Evolutionary conservation across 2,113 vertebrate species (phyloP).

Genomic region (Rhinopomastus cyanomelas): DNA sequence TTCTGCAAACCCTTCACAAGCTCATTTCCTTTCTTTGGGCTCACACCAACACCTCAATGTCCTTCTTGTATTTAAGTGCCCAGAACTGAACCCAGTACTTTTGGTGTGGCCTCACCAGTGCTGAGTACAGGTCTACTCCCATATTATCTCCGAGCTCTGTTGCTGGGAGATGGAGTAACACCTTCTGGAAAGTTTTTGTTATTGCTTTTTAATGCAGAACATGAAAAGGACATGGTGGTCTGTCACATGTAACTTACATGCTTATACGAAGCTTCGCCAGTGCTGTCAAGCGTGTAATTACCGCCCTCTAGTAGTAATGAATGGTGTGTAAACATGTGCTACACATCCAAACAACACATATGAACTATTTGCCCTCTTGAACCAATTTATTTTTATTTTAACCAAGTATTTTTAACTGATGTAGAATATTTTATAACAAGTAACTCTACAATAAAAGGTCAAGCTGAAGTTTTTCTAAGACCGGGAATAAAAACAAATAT

Average conservation of each 20-base stretch:
- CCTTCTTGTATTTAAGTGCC: too few species aligned
- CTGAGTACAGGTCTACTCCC: too few species aligned
- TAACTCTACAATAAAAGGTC: constrained; percentile 38
- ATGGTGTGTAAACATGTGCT: constrained; percentile 8
- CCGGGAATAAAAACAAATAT: constrained; percentile 11
- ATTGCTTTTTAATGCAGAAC: neutral
- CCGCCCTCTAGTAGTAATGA: neutral
- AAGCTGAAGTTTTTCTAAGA: constrained; percentile 33
- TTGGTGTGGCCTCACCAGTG: too few species aligned
- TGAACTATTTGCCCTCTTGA: neutral
- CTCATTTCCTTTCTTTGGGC: too few species aligned
- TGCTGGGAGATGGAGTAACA: neutral
- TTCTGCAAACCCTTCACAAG: too few species aligned
- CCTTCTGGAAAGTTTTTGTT: neutral
- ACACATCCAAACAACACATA: constrained; percentile 21
- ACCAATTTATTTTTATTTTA: neutral
- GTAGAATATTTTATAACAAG: neutral
- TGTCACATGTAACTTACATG: neutral
- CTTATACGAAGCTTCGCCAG: neutral
- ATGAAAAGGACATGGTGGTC: neutral
- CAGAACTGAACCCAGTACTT: too few species aligned
- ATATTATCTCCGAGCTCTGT: neutral
- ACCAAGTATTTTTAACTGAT: constrained; percentile 21
- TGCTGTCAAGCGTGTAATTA: neutral
- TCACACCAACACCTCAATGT: too few species aligned